phyloP scores from a whole-genome alignment of 2,888 invertebrate genomes.

The Phaedon cochleariae region DNA sequence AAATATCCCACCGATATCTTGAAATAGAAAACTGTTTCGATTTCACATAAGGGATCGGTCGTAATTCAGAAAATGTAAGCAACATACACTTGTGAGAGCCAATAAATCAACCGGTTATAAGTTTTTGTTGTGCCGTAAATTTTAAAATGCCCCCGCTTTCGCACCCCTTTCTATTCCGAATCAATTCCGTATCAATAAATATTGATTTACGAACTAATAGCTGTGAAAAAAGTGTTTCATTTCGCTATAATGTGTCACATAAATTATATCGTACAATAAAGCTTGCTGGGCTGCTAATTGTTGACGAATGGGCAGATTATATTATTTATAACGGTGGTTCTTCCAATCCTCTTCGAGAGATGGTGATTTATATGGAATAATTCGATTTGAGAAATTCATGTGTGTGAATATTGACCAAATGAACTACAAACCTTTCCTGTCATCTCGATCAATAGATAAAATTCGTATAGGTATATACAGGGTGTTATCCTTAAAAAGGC shows the following conservation, averaged over 20 bases:
- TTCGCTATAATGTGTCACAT: constrained; percentile 58
- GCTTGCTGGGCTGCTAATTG: constrained; percentile 18
- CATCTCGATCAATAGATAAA: no score
- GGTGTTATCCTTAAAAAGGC: no score
- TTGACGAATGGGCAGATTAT: constrained; percentile 26
- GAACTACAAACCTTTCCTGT: no score
- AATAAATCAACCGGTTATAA: constrained; percentile 49
- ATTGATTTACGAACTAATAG: constrained; percentile 60
- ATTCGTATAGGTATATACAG: no score
- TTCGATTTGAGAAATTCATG: no score
- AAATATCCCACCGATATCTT: constrained; percentile 36
- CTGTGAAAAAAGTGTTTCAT: constrained; percentile 57
- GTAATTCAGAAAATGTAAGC: constrained; percentile 52
- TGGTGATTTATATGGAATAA: no score
- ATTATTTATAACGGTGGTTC: constrained; percentile 25
- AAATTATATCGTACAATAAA: constrained; percentile 47
- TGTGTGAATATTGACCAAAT: no score
- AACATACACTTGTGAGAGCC: constrained; percentile 53
- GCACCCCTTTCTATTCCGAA: constrained; percentile 47
- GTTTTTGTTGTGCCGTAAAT: constrained; percentile 52
- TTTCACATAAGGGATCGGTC: constrained; percentile 41
- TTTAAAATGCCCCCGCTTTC: constrained; percentile 52
- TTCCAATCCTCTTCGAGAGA: no score
- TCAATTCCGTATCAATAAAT: constrained; percentile 59
- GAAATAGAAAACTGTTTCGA: constrained; percentile 37